A percentile compares a stretch with the other conserved stretches of the same genome.
phyloP scores from a whole-genome alignment of 2,113 vertebrate genomes.

The Danio rerio region DNA sequence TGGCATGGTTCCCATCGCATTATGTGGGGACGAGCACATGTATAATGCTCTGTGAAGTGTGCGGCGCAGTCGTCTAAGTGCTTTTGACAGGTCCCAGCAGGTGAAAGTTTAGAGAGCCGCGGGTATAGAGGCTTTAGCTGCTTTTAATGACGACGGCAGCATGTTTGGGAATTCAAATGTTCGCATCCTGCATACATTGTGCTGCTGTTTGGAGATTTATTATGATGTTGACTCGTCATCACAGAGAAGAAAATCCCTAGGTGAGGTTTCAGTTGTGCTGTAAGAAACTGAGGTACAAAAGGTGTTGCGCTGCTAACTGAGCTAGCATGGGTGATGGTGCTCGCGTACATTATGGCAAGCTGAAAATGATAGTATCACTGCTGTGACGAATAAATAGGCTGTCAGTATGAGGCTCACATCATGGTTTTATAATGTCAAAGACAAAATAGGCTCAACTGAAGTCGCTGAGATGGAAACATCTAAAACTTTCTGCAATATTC shows the following conservation, averaged over 20 bases:
- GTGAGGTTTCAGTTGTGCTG: constrained; percentile 30
- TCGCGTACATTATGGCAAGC: constrained; percentile 7
- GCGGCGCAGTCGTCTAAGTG: constrained; percentile 71
- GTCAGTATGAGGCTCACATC: constrained; percentile 38
- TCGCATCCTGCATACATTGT: constrained; percentile 44
- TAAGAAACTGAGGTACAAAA: constrained; percentile 2
- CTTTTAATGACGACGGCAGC: constrained; percentile 66
- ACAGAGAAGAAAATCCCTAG: constrained; percentile 50
- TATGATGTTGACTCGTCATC: constrained; percentile 59
- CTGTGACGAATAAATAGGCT: too few species aligned
- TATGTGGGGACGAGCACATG: constrained; percentile 68
- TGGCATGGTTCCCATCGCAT: constrained; percentile 68
- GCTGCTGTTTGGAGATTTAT: constrained; percentile 47
- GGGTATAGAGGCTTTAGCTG: constrained; percentile 66
- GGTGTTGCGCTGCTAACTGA: not conserved
- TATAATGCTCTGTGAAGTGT: constrained; percentile 78
- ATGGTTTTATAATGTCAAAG: constrained; percentile 57
- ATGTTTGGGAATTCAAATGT: constrained; percentile 65
- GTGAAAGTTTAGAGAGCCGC: constrained; percentile 74
- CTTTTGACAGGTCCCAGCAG: constrained; percentile 78
- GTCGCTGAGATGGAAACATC: constrained; percentile 49
- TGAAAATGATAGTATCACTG: constrained; percentile 43
- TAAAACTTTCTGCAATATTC: constrained; percentile 31
- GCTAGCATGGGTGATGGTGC: not conserved
- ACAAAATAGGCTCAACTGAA: constrained; percentile 52